Percentiles rank a stretch among this genome's conserved stretches.
Conservation (phyloP, 1,140 invertebrate species). For the Daktulosphaira vitifoliae region DNA sequence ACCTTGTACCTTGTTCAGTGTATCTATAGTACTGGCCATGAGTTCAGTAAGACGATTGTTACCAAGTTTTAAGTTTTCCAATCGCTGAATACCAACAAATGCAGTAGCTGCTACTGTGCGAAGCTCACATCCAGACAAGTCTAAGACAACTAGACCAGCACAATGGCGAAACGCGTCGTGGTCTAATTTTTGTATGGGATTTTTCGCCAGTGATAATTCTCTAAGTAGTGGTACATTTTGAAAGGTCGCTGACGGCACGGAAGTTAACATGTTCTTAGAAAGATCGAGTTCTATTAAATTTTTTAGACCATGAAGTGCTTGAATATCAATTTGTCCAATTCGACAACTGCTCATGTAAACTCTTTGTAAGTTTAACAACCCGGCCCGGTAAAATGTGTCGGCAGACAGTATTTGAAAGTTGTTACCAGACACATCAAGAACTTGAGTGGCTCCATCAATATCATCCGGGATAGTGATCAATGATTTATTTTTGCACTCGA, state of each 20-base stretch:
- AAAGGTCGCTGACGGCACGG: constrained; percentile 68
- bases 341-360: constrained; percentile 71
- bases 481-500: constrained; percentile 72
- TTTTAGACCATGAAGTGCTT: constrained; percentile 70
- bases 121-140: constrained; percentile 72
- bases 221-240: constrained; percentile 66
- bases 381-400: constrained; percentile 68
- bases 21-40: constrained; percentile 60
- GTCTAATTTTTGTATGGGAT: constrained; percentile 71
- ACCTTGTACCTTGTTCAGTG: constrained; percentile 62
- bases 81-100: constrained; percentile 63
- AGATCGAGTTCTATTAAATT: constrained; percentile 83
- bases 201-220: constrained; percentile 66
- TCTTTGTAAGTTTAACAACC: constrained; percentile 75
- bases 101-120: constrained; percentile 64
- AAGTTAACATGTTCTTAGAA: constrained; percentile 67
- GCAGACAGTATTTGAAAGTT: constrained; percentile 69
- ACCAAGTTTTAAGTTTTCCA: constrained; percentile 74
- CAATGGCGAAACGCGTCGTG: constrained; percentile 64
- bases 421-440: constrained; percentile 78
- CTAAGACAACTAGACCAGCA: constrained; percentile 69
- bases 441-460: constrained; percentile 78
- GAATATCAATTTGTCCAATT: constrained; percentile 72
- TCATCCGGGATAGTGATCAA: constrained; percentile 71
- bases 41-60: constrained; percentile 68